A percentile compares a stretch with the other conserved stretches of the same genome.
phyloP scores from a whole-genome alignment of 2,113 vertebrate genomes.

The Aegotheles bennettii region DNA sequence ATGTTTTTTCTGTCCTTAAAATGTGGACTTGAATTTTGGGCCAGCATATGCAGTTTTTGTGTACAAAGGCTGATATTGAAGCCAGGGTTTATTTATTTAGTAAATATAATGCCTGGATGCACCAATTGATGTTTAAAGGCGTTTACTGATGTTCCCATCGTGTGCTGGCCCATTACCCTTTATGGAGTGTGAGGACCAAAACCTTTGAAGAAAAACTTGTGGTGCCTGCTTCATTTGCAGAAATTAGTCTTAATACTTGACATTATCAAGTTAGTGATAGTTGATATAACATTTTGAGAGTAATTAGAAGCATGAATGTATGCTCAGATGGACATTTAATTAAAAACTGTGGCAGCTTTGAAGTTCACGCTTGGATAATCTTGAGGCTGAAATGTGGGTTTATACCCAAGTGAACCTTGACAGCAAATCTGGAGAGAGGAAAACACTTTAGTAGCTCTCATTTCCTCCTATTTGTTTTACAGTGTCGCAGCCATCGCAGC shows the following conservation, averaged over 20 bases:
- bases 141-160: background rate
- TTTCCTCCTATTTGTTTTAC: background rate
- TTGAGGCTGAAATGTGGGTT: constrained; percentile 6
- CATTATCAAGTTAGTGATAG: constrained; percentile 26
- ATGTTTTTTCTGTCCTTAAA: background rate
- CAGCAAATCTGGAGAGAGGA: background rate
- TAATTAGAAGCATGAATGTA: constrained; percentile 8
- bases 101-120: background rate
- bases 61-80: background rate
- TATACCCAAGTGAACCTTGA: constrained; percentile 4
- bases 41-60: background rate
- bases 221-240: background rate
- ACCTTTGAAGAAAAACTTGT: background rate
- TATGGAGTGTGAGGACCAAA: background rate
- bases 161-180: background rate
- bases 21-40: background rate
- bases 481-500: background rate
- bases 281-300: constrained; percentile 32
- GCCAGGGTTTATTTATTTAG: background rate
- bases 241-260: constrained; percentile 18
- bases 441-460: background rate
- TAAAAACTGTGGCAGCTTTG: constrained; percentile 34
- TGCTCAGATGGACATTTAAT: constrained; percentile 52
- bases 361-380: constrained; percentile 28
- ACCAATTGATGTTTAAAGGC: background rate